Percentiles rank a stretch among this genome's conserved stretches.
Conservation (phyloP, 2,797 vertebrate genomes). For the Vireo griseus region DNA sequence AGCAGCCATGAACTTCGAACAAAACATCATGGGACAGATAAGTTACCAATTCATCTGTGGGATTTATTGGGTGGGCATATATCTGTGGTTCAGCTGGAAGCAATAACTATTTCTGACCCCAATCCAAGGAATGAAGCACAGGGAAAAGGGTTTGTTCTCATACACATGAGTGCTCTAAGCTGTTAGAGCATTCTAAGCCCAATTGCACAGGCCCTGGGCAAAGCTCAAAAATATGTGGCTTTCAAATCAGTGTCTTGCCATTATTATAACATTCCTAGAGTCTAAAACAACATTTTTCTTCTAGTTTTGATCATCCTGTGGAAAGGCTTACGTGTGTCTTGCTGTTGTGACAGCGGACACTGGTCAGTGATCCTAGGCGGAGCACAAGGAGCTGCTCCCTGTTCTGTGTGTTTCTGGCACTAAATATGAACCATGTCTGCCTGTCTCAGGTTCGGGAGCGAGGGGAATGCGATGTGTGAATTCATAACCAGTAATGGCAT, state of each 20-base stretch:
- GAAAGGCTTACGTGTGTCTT: neutral
- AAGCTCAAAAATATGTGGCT: neutral
- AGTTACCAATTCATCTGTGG: neutral
- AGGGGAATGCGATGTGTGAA: neutral
- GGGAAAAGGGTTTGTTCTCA: neutral
- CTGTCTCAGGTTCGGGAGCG: neutral
- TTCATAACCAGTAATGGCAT: neutral
- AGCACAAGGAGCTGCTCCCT: neutral
- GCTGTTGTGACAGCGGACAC: neutral
- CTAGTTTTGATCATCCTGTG: neutral
- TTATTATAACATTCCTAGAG: neutral
- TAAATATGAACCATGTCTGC: neutral
- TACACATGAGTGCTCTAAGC: accelerated
- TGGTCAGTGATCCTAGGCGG: neutral
- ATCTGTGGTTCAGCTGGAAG: neutral
- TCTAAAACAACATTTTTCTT: neutral
- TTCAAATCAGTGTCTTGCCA: neutral
- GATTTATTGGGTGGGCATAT: neutral
- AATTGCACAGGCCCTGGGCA: neutral
- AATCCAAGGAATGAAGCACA: neutral
- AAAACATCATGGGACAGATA: neutral
- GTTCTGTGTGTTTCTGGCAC: neutral
- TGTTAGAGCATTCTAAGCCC: neutral
- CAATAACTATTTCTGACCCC: neutral
- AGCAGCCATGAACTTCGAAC: neutral